These are phyloP conservation scores for Casuarius casuarius DNA, from an alignment of 2,113 vertebrate genomes.

Conservation along the genomic window DNA sequence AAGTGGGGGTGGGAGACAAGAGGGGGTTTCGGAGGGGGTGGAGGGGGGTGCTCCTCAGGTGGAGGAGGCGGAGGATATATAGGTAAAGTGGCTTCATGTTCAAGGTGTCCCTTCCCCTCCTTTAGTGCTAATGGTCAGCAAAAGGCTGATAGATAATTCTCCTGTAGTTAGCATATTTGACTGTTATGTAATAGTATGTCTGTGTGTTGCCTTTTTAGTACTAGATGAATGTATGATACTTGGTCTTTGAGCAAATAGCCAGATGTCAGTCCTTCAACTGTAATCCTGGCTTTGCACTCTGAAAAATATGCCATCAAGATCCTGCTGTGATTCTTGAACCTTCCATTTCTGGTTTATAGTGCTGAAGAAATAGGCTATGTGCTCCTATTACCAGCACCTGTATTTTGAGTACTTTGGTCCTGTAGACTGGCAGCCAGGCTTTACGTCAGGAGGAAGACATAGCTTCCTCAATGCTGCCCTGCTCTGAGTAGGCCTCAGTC, in stretches of 20 bases:
- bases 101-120: constrained; percentile 80
- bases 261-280: constrained; percentile 47
- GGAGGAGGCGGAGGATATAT: constrained; percentile 98
- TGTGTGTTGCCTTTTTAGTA: constrained; percentile 58
- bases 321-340: constrained; percentile 3
- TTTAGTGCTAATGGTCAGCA: constrained; percentile 69
- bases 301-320: constrained; percentile 14
- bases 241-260: constrained; percentile 28
- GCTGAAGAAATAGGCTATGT: not conserved
- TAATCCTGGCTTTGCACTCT: constrained; percentile 20
- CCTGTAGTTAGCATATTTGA: constrained; percentile 60
- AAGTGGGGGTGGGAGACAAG: constrained; percentile 94
- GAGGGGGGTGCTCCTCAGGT: constrained; percentile 94
- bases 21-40: constrained; percentile 96
- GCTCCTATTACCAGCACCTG: not conserved
- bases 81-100: constrained; percentile 89
- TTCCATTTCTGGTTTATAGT: not conserved
- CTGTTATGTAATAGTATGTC: constrained; percentile 55
- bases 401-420: not conserved
- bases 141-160: constrained; percentile 56
- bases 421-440: not conserved
- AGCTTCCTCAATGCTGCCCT: not conserved
- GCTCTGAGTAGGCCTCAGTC: not conserved
- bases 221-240: not conserved
- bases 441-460: rapidly evolving